Evolutionary conservation across 2,797 vertebrate genomes (phyloP).

Genomic region (Nyctibius grandis): DNA sequence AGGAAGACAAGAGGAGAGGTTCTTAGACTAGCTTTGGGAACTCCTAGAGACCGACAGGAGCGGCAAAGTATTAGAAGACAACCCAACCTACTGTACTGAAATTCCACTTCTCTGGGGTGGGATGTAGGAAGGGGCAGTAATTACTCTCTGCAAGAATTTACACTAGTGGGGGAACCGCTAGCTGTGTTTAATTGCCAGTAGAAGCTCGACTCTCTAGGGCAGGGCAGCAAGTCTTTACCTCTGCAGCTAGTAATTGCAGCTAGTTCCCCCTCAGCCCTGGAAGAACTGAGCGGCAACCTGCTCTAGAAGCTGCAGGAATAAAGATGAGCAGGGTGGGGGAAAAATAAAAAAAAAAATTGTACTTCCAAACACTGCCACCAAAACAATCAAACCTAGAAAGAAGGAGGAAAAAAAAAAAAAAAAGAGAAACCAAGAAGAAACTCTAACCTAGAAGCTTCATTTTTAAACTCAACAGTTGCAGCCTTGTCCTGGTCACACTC

Average conservation of each 20-base stretch:
- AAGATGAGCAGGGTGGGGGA: rapidly evolving
- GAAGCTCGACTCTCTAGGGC: background rate
- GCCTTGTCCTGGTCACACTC: background rate
- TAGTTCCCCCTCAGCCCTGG: background rate
- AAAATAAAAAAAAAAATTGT: background rate
- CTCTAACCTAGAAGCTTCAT: background rate
- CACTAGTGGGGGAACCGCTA: background rate
- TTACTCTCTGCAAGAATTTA: background rate
- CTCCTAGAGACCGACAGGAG: background rate
- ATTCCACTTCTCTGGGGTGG: background rate
- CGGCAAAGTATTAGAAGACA: background rate
- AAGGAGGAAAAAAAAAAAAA: background rate
- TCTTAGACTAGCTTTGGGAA: background rate
- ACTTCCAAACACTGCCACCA: background rate
- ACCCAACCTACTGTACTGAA: background rate
- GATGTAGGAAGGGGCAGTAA: background rate
- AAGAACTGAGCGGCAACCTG: background rate
- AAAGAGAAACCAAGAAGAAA: background rate
- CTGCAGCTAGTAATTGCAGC: background rate
- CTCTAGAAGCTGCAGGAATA: background rate
- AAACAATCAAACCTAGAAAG: background rate
- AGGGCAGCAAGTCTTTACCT: background rate
- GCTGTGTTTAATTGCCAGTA: background rate
- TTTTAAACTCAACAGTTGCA: background rate
- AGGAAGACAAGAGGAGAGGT: background rate